Evolutionary conservation across 2,113 vertebrate species (phyloP), one percentile per base, ranked within the genome.

Genomic region (Osmerus eperlanus): DNA sequence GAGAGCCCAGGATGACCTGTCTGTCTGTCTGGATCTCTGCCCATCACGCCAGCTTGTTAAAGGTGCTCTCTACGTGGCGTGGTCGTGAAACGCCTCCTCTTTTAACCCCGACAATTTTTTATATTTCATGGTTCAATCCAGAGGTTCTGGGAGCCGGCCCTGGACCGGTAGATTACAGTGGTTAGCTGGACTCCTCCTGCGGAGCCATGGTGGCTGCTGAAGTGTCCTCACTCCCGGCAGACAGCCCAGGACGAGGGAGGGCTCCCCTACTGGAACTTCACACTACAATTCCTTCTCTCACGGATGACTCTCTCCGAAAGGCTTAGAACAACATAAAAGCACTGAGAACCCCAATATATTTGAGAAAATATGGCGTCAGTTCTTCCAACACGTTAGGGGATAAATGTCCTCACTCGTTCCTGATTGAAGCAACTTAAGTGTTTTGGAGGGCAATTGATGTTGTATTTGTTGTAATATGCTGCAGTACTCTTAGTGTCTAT

Each of bases 41-140:
- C 69, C 25, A 54, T 14, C 51, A 75, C 1, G 29, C n/a, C 8
- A 13, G 14, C 32, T 65, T 53, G 21, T 52, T 55, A 21, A 29
- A 21, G 25, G 9, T 23, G 8, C 67, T 58, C 54, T 36, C 9
- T 58, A 14, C 32, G 4, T 23, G 7, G 3, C 53, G 6, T 13
- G 25, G 25, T 28, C 3, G 58, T 4, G 60, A 62, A 62, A 62
- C 62, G 6, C 29, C 23, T 12, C 6, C 11, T 47, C 69, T 71
- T 76, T 85, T 87, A 87, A 87, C 86, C 89, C 84, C 76, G 41
- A 76, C 87, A 83, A 85, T 88, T 86, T 86, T 75, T 53, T 87
- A 90, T 87, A 88, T 87, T 89, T 88, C 81, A 88, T 78, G 89
- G 90, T 88, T 90, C 89, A 88, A 61, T 89, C 80, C 68, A 77